A percentile compares a stretch with the other conserved stretches of the same genome.
phyloP scores from a whole-genome alignment of 92 coral and sea anemone species.

The Parazoanthus atlanticus region DNA sequence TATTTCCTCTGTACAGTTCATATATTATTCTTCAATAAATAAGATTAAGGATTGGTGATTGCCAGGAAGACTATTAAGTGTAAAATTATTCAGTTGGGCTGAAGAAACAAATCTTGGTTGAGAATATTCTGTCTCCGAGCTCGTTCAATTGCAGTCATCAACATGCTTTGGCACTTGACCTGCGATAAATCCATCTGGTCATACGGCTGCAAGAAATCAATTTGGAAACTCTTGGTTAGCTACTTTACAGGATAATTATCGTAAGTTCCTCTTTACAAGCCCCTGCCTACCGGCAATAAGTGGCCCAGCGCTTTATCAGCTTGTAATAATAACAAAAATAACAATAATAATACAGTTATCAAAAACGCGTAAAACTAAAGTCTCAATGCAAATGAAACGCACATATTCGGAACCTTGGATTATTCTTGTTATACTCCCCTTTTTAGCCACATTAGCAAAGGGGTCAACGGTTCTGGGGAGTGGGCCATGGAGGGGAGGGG shows the following conservation, averaged over 20 bases:
- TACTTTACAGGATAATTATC: not conserved
- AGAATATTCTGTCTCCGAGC: slow-evolving; percentile 94
- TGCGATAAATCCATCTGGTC: slow-evolving; percentile 97
- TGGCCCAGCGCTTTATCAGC: too few relatives aligned
- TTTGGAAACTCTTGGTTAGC: not conserved
- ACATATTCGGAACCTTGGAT: too few relatives aligned
- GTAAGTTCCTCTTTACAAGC: not conserved
- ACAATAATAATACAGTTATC: too few relatives aligned
- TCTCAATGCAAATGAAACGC: too few relatives aligned
- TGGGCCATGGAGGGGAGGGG: not conserved
- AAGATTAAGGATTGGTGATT: slow-evolving; percentile 30
- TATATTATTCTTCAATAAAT: slow-evolving; percentile 44
- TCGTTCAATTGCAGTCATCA: slow-evolving; percentile 90
- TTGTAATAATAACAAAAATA: too few relatives aligned
- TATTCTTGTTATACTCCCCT: not conserved
- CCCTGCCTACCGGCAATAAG: not conserved
- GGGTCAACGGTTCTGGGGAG: too few relatives aligned
- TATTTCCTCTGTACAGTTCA: slow-evolving; percentile 37
- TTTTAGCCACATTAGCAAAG: not conserved
- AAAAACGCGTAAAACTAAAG: too few relatives aligned
- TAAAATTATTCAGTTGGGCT: slow-evolving; percentile 63
- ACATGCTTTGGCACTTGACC: slow-evolving; percentile 96
- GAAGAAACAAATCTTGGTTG: slow-evolving; percentile 91
- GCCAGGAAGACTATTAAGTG: not conserved
- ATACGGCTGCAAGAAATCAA: slow-evolving; percentile 71